phyloP scores from a whole-genome alignment of 2,797 vertebrate species.

The Trematomus bernacchii region DNA sequence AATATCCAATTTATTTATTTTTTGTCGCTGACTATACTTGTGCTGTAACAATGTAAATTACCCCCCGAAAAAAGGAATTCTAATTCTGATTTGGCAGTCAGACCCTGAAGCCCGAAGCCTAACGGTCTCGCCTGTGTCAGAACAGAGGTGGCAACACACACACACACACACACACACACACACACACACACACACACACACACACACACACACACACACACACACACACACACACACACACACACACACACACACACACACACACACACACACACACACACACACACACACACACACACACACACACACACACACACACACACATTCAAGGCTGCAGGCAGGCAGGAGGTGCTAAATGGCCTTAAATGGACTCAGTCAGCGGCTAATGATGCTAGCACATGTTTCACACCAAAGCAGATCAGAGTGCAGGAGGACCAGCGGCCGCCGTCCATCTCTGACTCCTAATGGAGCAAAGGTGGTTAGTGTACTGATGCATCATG shows the following conservation, averaged over 20 bases:
- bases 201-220: no score
- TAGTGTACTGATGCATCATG: neutral
- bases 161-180: no score
- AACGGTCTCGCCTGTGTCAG: conserved; percentile 36
- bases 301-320: conserved; percentile 12
- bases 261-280: conserved; percentile 2
- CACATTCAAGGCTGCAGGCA: conserved; percentile 52
- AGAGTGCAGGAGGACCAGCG: conserved; percentile 26
- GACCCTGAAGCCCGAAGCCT: conserved; percentile 40
- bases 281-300: conserved; percentile 5
- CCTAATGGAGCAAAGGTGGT: conserved; percentile 31
- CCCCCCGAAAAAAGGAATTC: no score
- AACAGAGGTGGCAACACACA: conserved; percentile 11
- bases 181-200: no score
- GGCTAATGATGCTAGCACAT: conserved; percentile 65
- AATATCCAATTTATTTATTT: no score
- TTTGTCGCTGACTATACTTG: no score
- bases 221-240: conserved; percentile 2
- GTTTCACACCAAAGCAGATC: conserved; percentile 54
- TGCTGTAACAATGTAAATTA: no score
- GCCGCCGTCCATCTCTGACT: conserved; percentile 8
- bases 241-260: conserved; percentile 11
- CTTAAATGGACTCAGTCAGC: conserved; percentile 75
- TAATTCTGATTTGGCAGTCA: conserved; percentile 19
- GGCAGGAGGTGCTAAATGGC: conserved; percentile 76